These are phyloP conservation scores for Betta splendens DNA, from an alignment of 2,797 vertebrate genomes.

Conservation along the genomic window DNA sequence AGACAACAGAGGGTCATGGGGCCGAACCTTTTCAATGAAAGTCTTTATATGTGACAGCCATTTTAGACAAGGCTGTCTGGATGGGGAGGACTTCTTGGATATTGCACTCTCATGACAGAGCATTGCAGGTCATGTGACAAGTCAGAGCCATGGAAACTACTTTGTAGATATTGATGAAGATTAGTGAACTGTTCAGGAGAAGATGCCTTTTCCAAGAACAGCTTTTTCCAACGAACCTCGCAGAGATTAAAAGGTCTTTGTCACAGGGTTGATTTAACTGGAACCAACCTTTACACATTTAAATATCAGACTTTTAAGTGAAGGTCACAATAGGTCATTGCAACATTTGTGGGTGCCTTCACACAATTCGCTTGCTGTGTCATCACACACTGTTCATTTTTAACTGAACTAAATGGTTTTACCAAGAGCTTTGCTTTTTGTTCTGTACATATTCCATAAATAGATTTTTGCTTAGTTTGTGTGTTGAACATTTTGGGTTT, in stretches of 20 bases:
- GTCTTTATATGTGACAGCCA: slow-evolving; percentile 64
- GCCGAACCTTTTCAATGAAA: slow-evolving; percentile 57
- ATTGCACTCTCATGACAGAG: slow-evolving; percentile 14
- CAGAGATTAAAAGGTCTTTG: slow-evolving; percentile 22
- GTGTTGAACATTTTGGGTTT: background rate
- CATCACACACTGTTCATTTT: no score
- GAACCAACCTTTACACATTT: slow-evolving; percentile 19
- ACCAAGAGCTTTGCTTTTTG: no score
- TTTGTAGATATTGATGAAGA: slow-evolving; percentile 36
- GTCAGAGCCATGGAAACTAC: slow-evolving; percentile 27
- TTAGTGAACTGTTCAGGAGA: slow-evolving; percentile 16
- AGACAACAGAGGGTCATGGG: slow-evolving; percentile 59
- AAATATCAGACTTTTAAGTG: slow-evolving; percentile 17
- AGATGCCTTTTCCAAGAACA: slow-evolving; percentile 24
- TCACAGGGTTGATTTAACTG: slow-evolving; percentile 33
- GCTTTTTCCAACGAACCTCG: slow-evolving; percentile 10
- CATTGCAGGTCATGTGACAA: slow-evolving; percentile 18
- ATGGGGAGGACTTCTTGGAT: slow-evolving; percentile 14
- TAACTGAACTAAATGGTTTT: no score
- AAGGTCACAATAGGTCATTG: slow-evolving; percentile 18
- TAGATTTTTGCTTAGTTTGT: no score
- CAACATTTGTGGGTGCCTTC: slow-evolving; percentile 11
- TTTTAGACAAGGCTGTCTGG: slow-evolving; percentile 59
- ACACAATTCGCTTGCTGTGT: no score
- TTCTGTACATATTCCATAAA: no score